These are phyloP conservation scores for Cavia aperea DNA, from an alignment of 2,113 vertebrate genomes.

Conservation along the genomic window DNA sequence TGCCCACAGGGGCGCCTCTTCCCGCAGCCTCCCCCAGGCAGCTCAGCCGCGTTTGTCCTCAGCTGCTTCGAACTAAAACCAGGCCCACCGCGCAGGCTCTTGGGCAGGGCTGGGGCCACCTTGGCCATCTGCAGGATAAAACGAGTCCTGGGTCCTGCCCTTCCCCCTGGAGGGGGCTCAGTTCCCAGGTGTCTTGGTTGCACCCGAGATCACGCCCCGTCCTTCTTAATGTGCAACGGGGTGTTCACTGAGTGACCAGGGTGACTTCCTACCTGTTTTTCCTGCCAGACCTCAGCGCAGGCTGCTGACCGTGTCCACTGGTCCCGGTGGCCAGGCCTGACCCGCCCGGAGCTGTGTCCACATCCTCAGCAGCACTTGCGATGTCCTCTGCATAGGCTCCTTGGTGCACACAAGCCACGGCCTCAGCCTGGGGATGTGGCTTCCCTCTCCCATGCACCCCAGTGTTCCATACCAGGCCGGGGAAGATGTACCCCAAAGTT, in stretches of 20 bases:
- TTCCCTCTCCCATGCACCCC: neutral
- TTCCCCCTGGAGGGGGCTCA: slow-evolving; percentile 47
- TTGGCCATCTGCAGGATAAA: slow-evolving; percentile 38
- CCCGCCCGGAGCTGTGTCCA: too few species aligned
- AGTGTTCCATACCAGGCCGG: too few species aligned
- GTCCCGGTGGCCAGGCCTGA: neutral
- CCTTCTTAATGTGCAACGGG: neutral
- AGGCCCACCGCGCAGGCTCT: slow-evolving; percentile 79
- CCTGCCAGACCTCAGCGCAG: neutral
- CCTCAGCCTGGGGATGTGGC: too few species aligned
- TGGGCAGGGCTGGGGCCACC: slow-evolving; percentile 54
- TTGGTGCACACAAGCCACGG: neutral
- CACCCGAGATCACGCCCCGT: neutral
- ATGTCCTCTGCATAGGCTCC: neutral
- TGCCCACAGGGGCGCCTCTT: slow-evolving; percentile 20
- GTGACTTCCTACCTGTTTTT: neutral
- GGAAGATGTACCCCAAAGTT: neutral
- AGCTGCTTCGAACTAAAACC: slow-evolving; percentile 75
- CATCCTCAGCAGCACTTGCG: neutral
- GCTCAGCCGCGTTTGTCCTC: slow-evolving; percentile 70
- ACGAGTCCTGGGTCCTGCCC: neutral
- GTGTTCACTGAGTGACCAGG: neutral
- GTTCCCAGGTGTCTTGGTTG: neutral
- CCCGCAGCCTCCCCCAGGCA: slow-evolving; percentile 49
- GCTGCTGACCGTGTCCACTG: accelerated